phyloP scores from a whole-genome alignment of 2,888 invertebrate species.

The Amphipyra tragopoginis region DNA sequence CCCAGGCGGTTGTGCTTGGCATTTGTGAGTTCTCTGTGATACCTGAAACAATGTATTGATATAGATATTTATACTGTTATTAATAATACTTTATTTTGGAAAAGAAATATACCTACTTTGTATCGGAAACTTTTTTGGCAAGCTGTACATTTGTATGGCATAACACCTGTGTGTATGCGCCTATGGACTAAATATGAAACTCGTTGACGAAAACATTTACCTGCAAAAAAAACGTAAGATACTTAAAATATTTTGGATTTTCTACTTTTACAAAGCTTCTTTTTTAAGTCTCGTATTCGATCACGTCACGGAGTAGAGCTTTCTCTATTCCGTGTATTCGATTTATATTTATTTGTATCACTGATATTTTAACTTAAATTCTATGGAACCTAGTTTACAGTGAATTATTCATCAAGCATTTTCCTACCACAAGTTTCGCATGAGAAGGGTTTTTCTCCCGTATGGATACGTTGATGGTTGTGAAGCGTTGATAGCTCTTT shows the following conservation, averaged over 20 bases:
- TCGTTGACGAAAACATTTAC: conserved; percentile 95
- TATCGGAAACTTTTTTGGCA: conserved; percentile 95
- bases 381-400: neutral
- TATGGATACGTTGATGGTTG: conserved; percentile 95
- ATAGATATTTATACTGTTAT: neutral
- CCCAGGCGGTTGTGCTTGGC: conserved; percentile 91
- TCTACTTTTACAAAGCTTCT: neutral
- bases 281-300: no score
- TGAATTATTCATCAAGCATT: neutral
- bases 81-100: neutral
- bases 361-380: no score
- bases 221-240: conserved; percentile 82
- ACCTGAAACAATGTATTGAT: conserved; percentile 84
- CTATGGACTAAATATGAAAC: conserved; percentile 96
- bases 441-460: conserved; percentile 95
- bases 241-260: neutral
- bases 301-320: no score
- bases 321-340: no score
- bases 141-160: conserved; percentile 95
- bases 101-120: conserved; percentile 88
- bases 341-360: neutral
- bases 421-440: conserved; percentile 95
- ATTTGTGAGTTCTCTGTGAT: conserved; percentile 95
- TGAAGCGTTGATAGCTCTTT: conserved; percentile 96
- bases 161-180: conserved; percentile 95